phyloP scores from a whole-genome alignment of 2,113 vertebrate genomes.

The Hippocampus guttulatus region DNA sequence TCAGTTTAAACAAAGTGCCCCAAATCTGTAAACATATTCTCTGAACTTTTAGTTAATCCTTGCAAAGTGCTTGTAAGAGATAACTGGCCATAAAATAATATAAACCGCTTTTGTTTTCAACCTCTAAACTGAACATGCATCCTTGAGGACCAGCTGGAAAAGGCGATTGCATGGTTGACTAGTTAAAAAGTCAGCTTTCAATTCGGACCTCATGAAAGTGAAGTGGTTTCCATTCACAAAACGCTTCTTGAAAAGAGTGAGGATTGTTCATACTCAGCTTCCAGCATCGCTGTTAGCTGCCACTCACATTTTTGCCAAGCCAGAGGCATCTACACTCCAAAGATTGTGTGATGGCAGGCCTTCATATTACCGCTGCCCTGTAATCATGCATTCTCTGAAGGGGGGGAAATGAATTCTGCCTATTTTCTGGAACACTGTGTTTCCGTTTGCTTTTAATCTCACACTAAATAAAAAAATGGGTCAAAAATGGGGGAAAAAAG shows the following conservation, averaged over 20 bases:
- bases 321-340: slow-evolving; percentile 39
- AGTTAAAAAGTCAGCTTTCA: slow-evolving; percentile 16
- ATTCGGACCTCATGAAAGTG: not conserved
- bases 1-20: not conserved
- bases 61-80: slow-evolving; percentile 8
- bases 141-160: not conserved
- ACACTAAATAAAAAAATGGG: slow-evolving; percentile 19
- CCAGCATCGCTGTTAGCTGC: slow-evolving; percentile 21
- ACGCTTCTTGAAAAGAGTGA: not conserved
- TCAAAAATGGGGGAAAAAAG: not conserved
- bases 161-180: not conserved
- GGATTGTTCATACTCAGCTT: slow-evolving; percentile 8
- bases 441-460: slow-evolving; percentile 28
- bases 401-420: slow-evolving; percentile 56
- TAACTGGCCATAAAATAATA: slow-evolving; percentile 3
- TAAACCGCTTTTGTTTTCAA: not conserved
- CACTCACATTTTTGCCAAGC: slow-evolving; percentile 20
- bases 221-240: slow-evolving; percentile 17
- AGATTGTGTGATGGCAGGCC: slow-evolving; percentile 25
- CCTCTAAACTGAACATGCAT: not conserved
- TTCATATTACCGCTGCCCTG: slow-evolving; percentile 41
- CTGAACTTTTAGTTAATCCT: not conserved
- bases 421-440: slow-evolving; percentile 40
- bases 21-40: not conserved
- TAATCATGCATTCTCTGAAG: slow-evolving; percentile 51